phyloP scores from a whole-genome alignment of 2,113 vertebrate genomes.

The Clarias magur region DNA sequence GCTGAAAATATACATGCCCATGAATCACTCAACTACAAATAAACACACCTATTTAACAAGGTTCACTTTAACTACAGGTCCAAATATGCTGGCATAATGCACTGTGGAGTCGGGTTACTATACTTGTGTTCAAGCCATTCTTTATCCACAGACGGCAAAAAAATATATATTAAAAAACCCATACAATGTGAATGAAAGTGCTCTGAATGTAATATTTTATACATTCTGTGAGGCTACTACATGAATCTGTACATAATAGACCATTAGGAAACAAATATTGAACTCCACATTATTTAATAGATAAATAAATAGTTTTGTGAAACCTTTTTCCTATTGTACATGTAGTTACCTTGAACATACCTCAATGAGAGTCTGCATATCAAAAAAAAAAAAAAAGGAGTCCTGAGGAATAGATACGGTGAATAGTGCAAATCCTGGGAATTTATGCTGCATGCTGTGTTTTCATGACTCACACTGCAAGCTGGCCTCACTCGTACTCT shows the following conservation, averaged over 20 bases:
- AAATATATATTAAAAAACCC: background rate
- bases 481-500: background rate
- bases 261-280: background rate
- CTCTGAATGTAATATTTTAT: background rate
- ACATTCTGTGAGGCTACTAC: background rate
- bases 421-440: background rate
- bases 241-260: background rate
- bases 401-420: background rate
- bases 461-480: constrained; percentile 13
- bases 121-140: background rate
- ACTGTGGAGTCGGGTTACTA: background rate
- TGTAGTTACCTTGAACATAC: background rate
- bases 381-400: background rate
- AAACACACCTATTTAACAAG: background rate
- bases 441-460: constrained; percentile 3
- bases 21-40: background rate
- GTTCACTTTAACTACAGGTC: background rate
- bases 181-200: background rate
- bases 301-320: background rate
- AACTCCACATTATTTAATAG: no score
- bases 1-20: background rate
- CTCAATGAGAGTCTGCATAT: constrained; percentile 20
- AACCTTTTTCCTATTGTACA: background rate
- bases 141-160: background rate
- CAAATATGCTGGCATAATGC: background rate